Evolutionary conservation across 2,113 vertebrate species (phyloP).

Genomic region (Mola mola): DNA sequence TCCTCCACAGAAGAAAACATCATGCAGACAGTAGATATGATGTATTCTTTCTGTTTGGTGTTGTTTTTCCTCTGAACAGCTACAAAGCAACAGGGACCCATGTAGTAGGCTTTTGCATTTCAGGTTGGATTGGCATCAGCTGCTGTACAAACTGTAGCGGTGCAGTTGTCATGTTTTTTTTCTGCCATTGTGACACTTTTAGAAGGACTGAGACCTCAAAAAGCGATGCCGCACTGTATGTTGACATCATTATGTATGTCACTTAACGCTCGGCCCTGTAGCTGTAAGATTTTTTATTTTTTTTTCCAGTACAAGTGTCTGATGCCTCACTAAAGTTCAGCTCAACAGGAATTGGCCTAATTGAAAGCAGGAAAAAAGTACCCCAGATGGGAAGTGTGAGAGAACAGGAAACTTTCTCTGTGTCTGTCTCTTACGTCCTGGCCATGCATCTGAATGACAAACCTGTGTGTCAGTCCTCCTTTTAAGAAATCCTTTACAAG

Average conservation of each 20-base stretch:
- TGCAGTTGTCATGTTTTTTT: neutral
- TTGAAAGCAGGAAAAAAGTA: constrained; percentile 62
- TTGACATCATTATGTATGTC: constrained; percentile 14
- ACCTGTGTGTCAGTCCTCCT: constrained; percentile 84
- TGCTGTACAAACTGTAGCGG: neutral
- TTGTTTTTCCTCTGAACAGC: constrained; percentile 44
- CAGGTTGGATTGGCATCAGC: constrained; percentile 13
- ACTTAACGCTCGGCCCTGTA: constrained; percentile 1
- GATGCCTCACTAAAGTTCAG: constrained; percentile 56
- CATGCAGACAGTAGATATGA: constrained; percentile 32
- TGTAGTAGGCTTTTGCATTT: constrained; percentile 35
- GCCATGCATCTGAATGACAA: constrained; percentile 84
- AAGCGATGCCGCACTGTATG: neutral
- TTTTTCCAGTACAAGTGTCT: constrained; percentile 30
- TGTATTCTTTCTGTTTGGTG: constrained; percentile 48
- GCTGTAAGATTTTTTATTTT: constrained; percentile 9
- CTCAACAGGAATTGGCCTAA: constrained; percentile 51
- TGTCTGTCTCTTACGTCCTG: constrained; percentile 72
- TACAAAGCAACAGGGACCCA: constrained; percentile 34
- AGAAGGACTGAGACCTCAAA: neutral
- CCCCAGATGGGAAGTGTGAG: constrained; percentile 58
- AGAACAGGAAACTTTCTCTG: constrained; percentile 59
- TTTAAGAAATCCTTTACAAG: constrained; percentile 87
- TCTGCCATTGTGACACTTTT: neutral
- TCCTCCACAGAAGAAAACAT: constrained; percentile 48